Conservation (phyloP, 2,888 invertebrate genomes). For the Hirtodrosophila duncani region DNA sequence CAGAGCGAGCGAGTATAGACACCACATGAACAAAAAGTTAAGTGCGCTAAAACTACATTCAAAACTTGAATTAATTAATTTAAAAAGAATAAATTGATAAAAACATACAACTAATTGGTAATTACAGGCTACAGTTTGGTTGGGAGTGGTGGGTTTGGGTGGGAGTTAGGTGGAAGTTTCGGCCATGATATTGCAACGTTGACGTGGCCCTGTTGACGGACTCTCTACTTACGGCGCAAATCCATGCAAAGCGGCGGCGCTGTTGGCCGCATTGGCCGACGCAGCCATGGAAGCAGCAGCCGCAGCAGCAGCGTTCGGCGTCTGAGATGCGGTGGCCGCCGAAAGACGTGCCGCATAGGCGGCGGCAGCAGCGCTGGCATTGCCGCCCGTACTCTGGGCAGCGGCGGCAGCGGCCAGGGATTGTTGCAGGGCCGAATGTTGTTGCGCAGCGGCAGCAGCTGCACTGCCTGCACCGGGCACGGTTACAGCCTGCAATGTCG, state of each 20-base stretch:
- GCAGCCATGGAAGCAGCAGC: constrained; percentile 82
- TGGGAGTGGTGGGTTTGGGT: too few relatives aligned
- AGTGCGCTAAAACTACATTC: constrained; percentile 67
- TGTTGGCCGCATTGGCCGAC: constrained; percentile 84
- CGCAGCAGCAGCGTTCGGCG: constrained; percentile 80
- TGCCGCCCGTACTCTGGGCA: constrained; percentile 56
- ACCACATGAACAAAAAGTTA: constrained; percentile 53
- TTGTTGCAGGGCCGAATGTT: constrained; percentile 80
- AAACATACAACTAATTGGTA: constrained; percentile 45
- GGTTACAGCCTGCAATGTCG: constrained; percentile 79
- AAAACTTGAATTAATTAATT: constrained; percentile 47
- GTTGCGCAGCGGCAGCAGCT: constrained; percentile 79
- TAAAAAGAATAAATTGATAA: constrained; percentile 20
- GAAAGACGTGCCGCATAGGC: constrained; percentile 75
- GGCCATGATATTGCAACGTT: constrained; percentile 40
- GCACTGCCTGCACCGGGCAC: constrained; percentile 82
- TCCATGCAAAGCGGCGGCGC: constrained; percentile 90
- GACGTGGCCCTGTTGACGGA: constrained; percentile 38
- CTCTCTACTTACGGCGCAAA: constrained; percentile 91
- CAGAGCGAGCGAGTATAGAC: constrained; percentile 48
- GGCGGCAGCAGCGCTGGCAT: constrained; percentile 65
- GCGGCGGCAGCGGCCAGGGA: constrained; percentile 77
- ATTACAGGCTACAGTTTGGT: constrained; percentile 38
- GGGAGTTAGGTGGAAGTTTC: too few relatives aligned
- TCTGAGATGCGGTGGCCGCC: constrained; percentile 54